Evolutionary conservation across 1,140 invertebrate genomes (phyloP), one percentile per base, ranked within the genome.

Genomic region (Battus philenor): DNA sequence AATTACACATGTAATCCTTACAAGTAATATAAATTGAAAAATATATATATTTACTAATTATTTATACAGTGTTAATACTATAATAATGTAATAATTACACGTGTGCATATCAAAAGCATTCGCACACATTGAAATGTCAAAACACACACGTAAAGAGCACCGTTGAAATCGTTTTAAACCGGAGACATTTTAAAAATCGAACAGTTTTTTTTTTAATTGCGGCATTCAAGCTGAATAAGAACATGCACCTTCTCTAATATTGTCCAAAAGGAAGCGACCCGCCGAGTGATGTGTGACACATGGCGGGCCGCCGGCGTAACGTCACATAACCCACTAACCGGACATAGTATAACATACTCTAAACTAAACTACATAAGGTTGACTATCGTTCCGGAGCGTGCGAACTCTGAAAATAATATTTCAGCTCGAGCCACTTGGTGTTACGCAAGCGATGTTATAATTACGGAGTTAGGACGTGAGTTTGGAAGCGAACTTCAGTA

Each of bases 341-440:
- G n/a, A 52, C 52, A 57, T 52, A 33, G 58, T 51, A 72, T 70
- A 75, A 64, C 50, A 53, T 65, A 72, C 66, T 70, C 51, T 77
- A 73, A 48, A 41, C 43, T 26, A 33, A 54, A 30, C 36, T 29
- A n/a, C 15, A 54, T 55, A 71, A 71, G 64, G 68, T 71, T 31
- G 51, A 55, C 44, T 65, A 50, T 54, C 31, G 38, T 39, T 16
- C 30, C 22, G 32, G 29, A 48, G 66, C 63, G 66, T 81, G 50
- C 69, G 74, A 78, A 76, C 72, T 81, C 77, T 73, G 76, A 84
- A 81, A 83, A 84, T 84, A 84, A 76, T 80, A 78, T 77, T 77
- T 80, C 70, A 74, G 75, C 71, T 67, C 64, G 60, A 67, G 64
- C 63, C 72, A 70, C 68, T 74, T 60, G 59, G n/a, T 54, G 68